These are phyloP conservation scores for Caenorhabditis angaria DNA, from an alignment of 2,888 invertebrate genomes.

Conservation along the genomic window DNA sequence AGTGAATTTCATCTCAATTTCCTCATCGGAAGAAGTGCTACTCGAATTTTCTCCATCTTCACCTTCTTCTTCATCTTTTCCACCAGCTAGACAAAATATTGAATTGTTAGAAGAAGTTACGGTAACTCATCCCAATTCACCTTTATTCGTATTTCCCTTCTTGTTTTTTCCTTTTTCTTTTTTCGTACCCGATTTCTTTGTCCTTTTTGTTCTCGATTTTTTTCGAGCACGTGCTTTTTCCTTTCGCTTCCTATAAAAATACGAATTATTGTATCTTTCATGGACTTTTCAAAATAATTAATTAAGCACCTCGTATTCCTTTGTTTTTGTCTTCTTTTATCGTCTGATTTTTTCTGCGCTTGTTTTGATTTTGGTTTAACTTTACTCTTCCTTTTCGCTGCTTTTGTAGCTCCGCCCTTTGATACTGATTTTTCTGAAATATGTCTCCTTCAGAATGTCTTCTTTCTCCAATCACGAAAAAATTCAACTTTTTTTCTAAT, in stretches of 20 bases:
- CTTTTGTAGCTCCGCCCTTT: background rate
- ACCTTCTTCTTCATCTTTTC: background rate
- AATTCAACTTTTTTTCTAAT: too few relatives aligned
- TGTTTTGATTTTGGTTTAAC: constrained; percentile 5
- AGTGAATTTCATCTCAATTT: background rate
- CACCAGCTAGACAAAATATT: too few relatives aligned
- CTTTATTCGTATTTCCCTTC: background rate
- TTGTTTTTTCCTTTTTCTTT: too few relatives aligned
- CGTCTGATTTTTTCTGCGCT: background rate
- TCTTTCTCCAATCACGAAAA: too few relatives aligned
- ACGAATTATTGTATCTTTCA: too few relatives aligned
- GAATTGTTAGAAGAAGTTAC: too few relatives aligned
- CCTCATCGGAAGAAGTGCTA: background rate
- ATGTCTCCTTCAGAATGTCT: too few relatives aligned
- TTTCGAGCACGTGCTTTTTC: background rate
- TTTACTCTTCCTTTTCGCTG: background rate
- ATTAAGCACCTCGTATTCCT: background rate
- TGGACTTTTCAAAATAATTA: too few relatives aligned
- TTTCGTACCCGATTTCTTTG: background rate
- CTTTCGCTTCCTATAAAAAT: background rate
- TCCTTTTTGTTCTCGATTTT: background rate
- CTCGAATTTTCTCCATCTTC: background rate
- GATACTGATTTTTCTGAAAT: background rate
- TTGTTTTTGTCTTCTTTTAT: background rate
- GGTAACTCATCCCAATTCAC: too few relatives aligned